A percentile compares a stretch with the other conserved stretches of the same genome.
phyloP scores from a whole-genome alignment of 1,140 invertebrate genomes.

The Zaprionus tsacasi region DNA sequence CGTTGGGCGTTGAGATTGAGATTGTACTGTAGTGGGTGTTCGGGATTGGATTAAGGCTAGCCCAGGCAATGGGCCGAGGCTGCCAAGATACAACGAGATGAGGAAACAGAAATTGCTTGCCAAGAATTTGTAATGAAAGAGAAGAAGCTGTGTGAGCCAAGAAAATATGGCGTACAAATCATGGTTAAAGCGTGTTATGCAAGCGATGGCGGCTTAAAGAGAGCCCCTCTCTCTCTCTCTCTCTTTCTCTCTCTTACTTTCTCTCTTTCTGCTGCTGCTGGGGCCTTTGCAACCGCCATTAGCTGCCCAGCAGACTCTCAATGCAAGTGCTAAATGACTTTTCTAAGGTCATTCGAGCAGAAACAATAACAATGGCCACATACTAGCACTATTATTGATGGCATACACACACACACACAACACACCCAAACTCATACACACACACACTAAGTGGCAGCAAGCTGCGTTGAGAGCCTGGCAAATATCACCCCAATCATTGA shows the following conservation, averaged over 20 bases:
- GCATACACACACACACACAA: not conserved
- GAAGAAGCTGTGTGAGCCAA: constrained; percentile 38
- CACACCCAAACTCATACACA: not conserved
- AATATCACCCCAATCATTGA: constrained; percentile 7
- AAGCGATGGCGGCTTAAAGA: constrained; percentile 29
- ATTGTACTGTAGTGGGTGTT: not conserved
- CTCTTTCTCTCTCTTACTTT: constrained; percentile 9
- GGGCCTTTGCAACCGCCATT: constrained; percentile 38
- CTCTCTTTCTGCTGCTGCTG: constrained; percentile 25
- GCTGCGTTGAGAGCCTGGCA: not conserved
- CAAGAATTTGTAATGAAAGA: constrained; percentile 52
- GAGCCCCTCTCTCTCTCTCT: not conserved
- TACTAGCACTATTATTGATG: not conserved
- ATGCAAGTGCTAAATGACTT: constrained; percentile 30
- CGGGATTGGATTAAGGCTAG: constrained; percentile 10
- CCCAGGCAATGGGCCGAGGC: too few relatives aligned
- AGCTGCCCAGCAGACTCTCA: constrained; percentile 38
- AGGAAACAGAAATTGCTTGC: constrained; percentile 38
- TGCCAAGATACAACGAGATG: constrained; percentile 9
- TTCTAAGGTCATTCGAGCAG: constrained; percentile 28
- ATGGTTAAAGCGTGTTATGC: constrained; percentile 33
- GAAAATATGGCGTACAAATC: constrained; percentile 41
- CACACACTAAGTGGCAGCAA: not conserved
- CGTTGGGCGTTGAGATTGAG: not conserved
- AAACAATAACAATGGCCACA: constrained; percentile 14